Evolutionary conservation across 1,140 invertebrate genomes (phyloP).

Genomic region (Bicyclus anynana): DNA sequence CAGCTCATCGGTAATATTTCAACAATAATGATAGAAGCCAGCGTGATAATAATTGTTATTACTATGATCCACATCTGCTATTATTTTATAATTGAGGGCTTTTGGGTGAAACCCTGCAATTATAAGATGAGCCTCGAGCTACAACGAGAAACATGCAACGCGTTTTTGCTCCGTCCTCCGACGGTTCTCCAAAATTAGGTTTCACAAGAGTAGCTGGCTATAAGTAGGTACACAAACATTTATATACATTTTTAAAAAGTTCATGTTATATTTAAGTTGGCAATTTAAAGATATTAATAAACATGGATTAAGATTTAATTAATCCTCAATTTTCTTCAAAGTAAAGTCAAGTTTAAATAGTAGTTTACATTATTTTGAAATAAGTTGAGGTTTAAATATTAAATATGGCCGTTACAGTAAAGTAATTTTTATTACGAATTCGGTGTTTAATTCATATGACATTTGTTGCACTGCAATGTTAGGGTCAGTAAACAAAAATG

Average conservation of each 20-base stretch:
- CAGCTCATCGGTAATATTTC: slow-evolving; percentile 65
- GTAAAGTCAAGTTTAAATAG: too few relatives aligned
- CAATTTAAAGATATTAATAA: too few relatives aligned
- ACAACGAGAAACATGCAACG: slow-evolving; percentile 61
- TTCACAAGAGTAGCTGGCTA: not conserved
- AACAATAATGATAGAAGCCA: slow-evolving; percentile 67
- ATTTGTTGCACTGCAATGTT: too few relatives aligned
- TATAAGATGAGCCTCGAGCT: slow-evolving; percentile 70
- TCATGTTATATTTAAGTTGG: too few relatives aligned
- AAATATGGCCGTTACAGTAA: too few relatives aligned
- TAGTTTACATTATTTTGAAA: too few relatives aligned
- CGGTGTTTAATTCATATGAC: too few relatives aligned
- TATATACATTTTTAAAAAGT: too few relatives aligned
- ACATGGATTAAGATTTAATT: too few relatives aligned
- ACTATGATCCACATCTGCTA: slow-evolving; percentile 75
- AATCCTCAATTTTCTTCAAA: too few relatives aligned
- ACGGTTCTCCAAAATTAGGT: slow-evolving; percentile 29
- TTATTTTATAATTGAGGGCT: slow-evolving; percentile 77
- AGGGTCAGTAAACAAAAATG: not conserved
- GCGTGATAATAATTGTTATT: slow-evolving; percentile 77
- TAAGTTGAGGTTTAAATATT: too few relatives aligned
- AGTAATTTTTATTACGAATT: too few relatives aligned
- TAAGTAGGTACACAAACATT: not conserved
- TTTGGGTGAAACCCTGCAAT: slow-evolving; percentile 73
- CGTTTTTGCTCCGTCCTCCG: slow-evolving; percentile 51